These are phyloP conservation scores for Sardinella longiceps DNA, from an alignment of 2,797 vertebrate species.

Conservation along the genomic window DNA sequence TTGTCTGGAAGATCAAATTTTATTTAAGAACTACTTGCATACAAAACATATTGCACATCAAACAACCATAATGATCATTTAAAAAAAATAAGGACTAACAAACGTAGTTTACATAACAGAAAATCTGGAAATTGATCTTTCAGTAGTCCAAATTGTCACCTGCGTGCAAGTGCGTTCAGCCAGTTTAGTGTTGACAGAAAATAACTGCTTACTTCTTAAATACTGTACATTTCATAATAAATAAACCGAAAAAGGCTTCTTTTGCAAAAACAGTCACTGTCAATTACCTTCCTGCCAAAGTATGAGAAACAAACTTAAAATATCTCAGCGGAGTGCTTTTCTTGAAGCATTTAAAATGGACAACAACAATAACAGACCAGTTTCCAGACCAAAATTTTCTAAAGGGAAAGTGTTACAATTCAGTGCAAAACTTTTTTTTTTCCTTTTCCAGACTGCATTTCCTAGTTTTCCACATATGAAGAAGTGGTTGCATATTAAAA, in stretches of 20 bases:
- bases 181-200: conserved; percentile 94
- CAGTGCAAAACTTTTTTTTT: conserved; percentile 91
- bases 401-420: conserved; percentile 88
- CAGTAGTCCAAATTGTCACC: conserved; percentile 92
- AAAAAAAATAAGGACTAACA: conserved; percentile 82
- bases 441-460: conserved; percentile 86
- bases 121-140: conserved; percentile 95
- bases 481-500: conserved; percentile 99
- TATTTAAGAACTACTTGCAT: conserved; percentile 99
- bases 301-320: conserved; percentile 81
- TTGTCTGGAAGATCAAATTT: conserved; percentile 94
- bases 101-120: conserved; percentile 90
- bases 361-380: conserved; percentile 87
- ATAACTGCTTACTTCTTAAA: conserved; percentile 95
- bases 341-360: conserved; percentile 62
- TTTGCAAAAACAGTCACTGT: conserved; percentile 92
- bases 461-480: conserved; percentile 89
- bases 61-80: conserved; percentile 93
- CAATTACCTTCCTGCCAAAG: conserved; percentile 87
- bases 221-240: conserved; percentile 99
- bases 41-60: conserved; percentile 99
- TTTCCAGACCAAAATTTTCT: conserved; percentile 86
- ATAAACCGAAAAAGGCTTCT: conserved; percentile 97
- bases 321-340: conserved; percentile 73
- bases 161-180: conserved; percentile 85